These are phyloP conservation scores for Haliclystus octoradiatus DNA, from an alignment of 30 jellyfish, hydroid and myxozoan genomes.

Conservation along the genomic window DNA sequence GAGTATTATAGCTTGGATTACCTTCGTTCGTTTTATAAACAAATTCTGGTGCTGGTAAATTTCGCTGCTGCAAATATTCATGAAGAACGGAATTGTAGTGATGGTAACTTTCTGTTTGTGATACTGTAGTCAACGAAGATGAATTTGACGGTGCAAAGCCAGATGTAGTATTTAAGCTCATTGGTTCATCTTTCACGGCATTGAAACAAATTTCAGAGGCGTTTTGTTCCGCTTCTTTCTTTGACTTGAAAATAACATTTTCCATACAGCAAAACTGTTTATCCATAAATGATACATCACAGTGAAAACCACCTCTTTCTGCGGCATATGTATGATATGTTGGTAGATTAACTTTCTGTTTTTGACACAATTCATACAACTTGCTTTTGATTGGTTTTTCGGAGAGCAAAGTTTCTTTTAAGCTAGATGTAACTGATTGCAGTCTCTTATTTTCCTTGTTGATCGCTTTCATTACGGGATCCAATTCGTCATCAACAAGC, in stretches of 20 bases:
- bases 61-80: not conserved
- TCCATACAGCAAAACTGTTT: not conserved
- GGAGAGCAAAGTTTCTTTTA: not conserved
- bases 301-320: not conserved
- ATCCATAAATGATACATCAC: not conserved
- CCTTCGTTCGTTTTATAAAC: not conserved
- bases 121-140: too few species aligned
- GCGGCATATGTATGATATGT: not conserved
- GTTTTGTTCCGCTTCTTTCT: slow-evolving; percentile 18
- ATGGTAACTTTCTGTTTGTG: not conserved
- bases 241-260: not conserved
- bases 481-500: not conserved
- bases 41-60: not conserved
- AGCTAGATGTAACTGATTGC: not conserved
- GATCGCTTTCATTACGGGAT: not conserved
- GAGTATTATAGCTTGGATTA: too few species aligned
- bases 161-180: too few species aligned
- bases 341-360: not conserved
- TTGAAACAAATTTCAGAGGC: slow-evolving; percentile 20
- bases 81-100: not conserved
- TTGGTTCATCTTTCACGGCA: slow-evolving; percentile 13
- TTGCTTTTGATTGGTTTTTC: not conserved
- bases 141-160: too few species aligned
- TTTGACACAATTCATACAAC: not conserved
- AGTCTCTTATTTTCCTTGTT: not conserved